phyloP scores from a whole-genome alignment of 2,113 vertebrate species.

The Carlito syrichta region DNA sequence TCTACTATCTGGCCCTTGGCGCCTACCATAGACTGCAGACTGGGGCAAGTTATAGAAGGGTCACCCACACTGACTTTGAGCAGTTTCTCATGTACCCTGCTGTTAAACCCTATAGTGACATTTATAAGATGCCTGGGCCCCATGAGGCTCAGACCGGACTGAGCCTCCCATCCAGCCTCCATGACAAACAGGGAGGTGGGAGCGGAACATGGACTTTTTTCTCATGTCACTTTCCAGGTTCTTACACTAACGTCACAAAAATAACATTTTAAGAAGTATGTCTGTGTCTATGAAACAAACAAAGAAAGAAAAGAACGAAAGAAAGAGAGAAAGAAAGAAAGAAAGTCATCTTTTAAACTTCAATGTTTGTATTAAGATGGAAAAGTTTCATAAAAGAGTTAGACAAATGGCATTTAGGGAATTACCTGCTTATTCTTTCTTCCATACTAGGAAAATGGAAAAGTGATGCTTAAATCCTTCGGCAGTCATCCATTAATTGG shows the following conservation, averaged over 20 bases:
- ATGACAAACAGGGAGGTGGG: neutral
- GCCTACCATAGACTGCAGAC: neutral
- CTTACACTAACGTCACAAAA: neutral
- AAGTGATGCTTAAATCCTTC: slow-evolving; percentile 61
- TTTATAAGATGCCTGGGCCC: rapidly evolving
- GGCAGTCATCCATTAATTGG: slow-evolving; percentile 67
- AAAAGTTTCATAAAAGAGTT: slow-evolving; percentile 44
- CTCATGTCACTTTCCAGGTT: neutral
- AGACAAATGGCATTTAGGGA: slow-evolving; percentile 56
- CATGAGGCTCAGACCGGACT: neutral
- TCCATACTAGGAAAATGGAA: slow-evolving; percentile 52
- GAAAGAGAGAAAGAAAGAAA: no score
- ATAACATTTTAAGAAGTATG: neutral
- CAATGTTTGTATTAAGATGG: slow-evolving; percentile 19
- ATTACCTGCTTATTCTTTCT: slow-evolving; percentile 40
- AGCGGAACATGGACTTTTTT: neutral
- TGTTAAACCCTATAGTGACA: neutral
- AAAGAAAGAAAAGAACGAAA: no score
- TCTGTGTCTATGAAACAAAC: neutral
- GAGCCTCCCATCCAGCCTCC: neutral
- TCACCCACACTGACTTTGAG: neutral
- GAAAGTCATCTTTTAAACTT: neutral
- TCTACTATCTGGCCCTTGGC: neutral
- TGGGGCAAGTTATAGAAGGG: neutral
- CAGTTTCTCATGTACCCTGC: neutral